A percentile compares a stretch with the other conserved stretches of the same genome.
Conservation (phyloP, 2,888 invertebrate genomes). For the Mythimna loreyi region DNA sequence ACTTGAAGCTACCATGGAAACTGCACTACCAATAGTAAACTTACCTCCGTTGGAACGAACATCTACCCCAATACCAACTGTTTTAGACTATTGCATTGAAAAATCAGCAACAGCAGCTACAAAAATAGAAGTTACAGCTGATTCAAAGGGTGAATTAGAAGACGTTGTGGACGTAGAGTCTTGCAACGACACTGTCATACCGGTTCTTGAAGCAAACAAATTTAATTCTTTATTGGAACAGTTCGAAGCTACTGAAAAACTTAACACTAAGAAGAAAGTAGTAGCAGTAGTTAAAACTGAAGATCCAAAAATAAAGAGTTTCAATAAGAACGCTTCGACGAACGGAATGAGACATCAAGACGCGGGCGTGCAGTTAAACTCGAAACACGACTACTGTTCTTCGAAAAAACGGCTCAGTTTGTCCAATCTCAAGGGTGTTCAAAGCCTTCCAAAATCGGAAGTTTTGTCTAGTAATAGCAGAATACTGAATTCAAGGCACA, state of each 20-base stretch:
- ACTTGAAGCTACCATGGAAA: conserved; percentile 73
- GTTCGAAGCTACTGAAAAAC: conserved; percentile 92
- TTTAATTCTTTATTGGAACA: conserved; percentile 92
- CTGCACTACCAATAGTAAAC: conserved; percentile 35
- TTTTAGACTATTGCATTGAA: conserved; percentile 60
- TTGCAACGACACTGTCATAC: conserved; percentile 89
- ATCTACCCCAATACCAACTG: conserved; percentile 75
- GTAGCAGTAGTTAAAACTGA: conserved; percentile 68
- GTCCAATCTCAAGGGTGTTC: conserved; percentile 83
- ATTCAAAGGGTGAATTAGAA: conserved; percentile 80
- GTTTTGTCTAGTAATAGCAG: conserved; percentile 86
- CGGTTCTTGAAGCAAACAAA: conserved; percentile 92
- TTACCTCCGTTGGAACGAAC: conserved; percentile 67
- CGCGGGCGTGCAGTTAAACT: conserved; percentile 85
- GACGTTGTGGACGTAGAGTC: conserved; percentile 92
- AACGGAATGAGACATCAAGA: conserved; percentile 86
- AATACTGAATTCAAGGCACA: conserved; percentile 86
- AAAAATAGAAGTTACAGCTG: conserved; percentile 69
- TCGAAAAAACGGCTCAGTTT: conserved; percentile 85
- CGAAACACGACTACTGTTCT: conserved; percentile 89
- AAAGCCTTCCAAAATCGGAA: conserved; percentile 87
- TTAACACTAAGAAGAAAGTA: conserved; percentile 81
- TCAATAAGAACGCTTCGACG: conserved; percentile 73
- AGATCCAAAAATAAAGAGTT: conserved; percentile 71
- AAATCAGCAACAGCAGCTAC: conserved; percentile 44